Base-by-base conservation (phyloP, 2,113 vertebrate genomes). In the Petaurus breviceps region DNA sequence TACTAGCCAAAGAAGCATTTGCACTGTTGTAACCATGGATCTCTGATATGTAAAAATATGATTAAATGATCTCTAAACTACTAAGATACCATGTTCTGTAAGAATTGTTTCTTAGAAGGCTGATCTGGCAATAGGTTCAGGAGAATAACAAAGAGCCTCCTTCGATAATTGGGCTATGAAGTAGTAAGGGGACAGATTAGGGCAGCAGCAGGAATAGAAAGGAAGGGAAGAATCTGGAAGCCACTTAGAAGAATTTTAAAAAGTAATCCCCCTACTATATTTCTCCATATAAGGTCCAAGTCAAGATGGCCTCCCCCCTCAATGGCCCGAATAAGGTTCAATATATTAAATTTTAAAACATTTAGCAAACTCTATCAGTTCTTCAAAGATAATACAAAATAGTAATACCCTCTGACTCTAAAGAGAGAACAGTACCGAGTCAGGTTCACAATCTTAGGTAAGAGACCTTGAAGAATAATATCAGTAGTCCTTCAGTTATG, bases 391-490 rank as follows among this genome's bases (percentile, higher is more conserved):
- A 55, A 22, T 90, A 68, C 19, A 91, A 96, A 95, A 92, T 47
- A 57, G 61, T n/a, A 61, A 57, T 90, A 95, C 68, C 43, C 94
- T 90, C 43, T 94, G 28, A 68, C 91, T 95, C 93, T 92, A 94
- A 54, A 93, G n/a, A 92, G 95, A 93, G 57, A 96, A 77, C 11
- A 89, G 47, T 92, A 16, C 50, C 90, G 93, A 26, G 77, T 12
- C 90, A 96, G 47, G 46, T 92, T 3, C 22, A 93, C 23, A 94
- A 49, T 28, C 84, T 92, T 50, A 89, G 68, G 68, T 43, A 43
- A 12, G 25, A 96, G 55, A 94, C 90, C 46, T 90, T 93, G 51
- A 91, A 92, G 90, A 94, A 96, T 23, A 43, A 4, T 23, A 43
- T 93, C 55, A 92, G 47, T 25, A 25, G 57, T 93, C 92, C 90